These are phyloP conservation scores for Pseudolaguvia tuberculata DNA, from an alignment of 2,113 vertebrate genomes.

Conservation along the genomic window DNA sequence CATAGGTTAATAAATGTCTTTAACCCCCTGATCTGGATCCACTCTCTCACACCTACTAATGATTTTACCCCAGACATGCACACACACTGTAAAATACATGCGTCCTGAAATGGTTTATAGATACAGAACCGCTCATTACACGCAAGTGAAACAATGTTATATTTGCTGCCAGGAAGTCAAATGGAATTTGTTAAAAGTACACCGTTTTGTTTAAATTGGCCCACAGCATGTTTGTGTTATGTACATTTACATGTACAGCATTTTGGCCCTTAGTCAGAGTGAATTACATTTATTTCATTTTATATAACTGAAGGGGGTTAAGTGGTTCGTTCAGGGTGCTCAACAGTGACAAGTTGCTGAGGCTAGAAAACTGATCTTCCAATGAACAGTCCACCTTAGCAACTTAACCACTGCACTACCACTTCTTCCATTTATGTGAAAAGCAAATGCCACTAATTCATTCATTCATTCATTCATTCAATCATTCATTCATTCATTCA, in stretches of 20 bases:
- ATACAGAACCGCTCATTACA: conserved; percentile 27
- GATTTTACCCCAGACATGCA: conserved; percentile 55
- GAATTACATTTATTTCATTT: no score
- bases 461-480: no score
- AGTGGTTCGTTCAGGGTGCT: no score
- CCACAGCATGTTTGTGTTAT: not conserved
- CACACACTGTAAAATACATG: conserved; percentile 42
- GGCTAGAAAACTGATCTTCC: no score
- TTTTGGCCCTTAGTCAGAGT: no score
- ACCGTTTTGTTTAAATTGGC: not conserved
- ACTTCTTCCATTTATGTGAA: not conserved
- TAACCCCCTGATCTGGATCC: conserved; percentile 57
- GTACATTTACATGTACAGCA: no score
- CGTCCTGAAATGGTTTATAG: conserved; percentile 44
- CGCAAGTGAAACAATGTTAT: not conserved
- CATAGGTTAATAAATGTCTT: conserved; percentile 26
- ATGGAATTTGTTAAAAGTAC: conserved; percentile 15
- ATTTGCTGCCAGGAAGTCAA: conserved; percentile 6
- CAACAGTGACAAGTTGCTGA: no score
- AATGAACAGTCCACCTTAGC: no score
- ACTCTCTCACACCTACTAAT: conserved; percentile 67
- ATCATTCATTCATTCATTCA: no score
- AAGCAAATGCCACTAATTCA: not conserved
- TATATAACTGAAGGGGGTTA: no score
- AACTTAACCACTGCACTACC: no score